Evolutionary conservation across 2,797 vertebrate genomes (phyloP), one percentile per base, ranked within the genome.

Genomic region (Characodon lateralis): DNA sequence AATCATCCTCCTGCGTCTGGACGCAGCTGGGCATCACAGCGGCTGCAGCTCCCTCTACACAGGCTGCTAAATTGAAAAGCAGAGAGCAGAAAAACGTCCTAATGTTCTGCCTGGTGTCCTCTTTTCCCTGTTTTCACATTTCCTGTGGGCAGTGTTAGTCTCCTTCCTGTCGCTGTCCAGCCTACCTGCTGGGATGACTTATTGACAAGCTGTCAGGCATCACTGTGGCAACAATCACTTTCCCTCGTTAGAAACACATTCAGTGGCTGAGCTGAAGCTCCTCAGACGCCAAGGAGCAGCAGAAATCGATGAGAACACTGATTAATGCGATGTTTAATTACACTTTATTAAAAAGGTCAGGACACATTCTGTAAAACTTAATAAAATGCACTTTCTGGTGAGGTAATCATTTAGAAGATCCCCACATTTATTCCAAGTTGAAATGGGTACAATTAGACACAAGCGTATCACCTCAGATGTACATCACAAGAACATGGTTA

Each of bases 201-300:
- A 88, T 87, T 72, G 78, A 85, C 46, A 8, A 87, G 76, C 81
- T 88, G 85, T 88, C 81, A 71, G 83, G 2, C 51, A 77, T 82
- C 71, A 41, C 74, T 26, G 72, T 83, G 80, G 88, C 80, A 86
- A 83, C 83, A 59, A 73, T 83, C 78, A 71, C 14, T 82, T 80
- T 46, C 58, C 69, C 81, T 88, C 55, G 43, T 88, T 85, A 88
- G 79, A 74, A 72, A 22, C 18, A 9, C 78, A 22, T 26, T 2
- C 69, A 12, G 12, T 1, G 51, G 48, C 31, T 2, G 31, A 46
- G 48, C 73, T 80, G 73, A 68, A 80, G 77, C 41, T 74, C 79
- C 59, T 28, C 41, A 20, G 78, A 71, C 66, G 14, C 63, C 69
- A 58, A 61, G 77, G 53, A 41, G 73, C 59, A 39, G 43, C 66